Evolutionary conservation across 2,888 invertebrate genomes (phyloP).

Genomic region (Orchestes rusci): DNA sequence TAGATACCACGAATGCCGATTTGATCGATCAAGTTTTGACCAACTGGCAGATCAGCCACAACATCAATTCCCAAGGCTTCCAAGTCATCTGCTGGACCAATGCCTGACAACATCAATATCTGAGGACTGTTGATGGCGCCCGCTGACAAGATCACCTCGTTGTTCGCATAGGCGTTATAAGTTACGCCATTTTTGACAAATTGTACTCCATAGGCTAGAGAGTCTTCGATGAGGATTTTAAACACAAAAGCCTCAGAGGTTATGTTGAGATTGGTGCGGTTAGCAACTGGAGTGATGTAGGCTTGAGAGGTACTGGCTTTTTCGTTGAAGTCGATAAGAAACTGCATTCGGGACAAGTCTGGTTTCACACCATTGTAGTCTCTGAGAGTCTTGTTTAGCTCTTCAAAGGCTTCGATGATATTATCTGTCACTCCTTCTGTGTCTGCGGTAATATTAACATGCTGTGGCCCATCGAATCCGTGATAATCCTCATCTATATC

Average conservation of each 20-base stretch:
- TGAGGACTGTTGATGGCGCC: slow-evolving; percentile 12
- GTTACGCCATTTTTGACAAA: slow-evolving; percentile 13
- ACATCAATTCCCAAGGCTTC: slow-evolving; percentile 2
- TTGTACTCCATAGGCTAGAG: slow-evolving; percentile 5
- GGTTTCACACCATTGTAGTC: slow-evolving; percentile 13
- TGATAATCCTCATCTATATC: slow-evolving; percentile 1
- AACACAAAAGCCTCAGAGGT: slow-evolving; percentile 5
- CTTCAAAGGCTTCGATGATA: slow-evolving; percentile 4
- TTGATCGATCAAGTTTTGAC: slow-evolving; percentile 11
- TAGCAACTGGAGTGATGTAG: neutral
- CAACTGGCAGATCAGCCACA: slow-evolving; percentile 11
- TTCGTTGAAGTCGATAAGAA: slow-evolving; percentile 1
- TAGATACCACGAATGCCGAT: neutral
- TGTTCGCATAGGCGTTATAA: slow-evolving; percentile 6
- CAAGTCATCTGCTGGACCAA: slow-evolving; percentile 9
- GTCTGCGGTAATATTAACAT: neutral
- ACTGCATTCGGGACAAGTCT: slow-evolving; percentile 1
- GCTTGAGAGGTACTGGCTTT: slow-evolving; percentile 4
- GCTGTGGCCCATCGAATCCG: neutral
- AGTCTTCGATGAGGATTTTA: neutral
- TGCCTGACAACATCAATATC: slow-evolving; percentile 13
- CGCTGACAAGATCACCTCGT: slow-evolving; percentile 16
- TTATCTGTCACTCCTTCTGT: slow-evolving; percentile 4
- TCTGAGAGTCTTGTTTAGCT: neutral
- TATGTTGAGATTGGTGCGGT: slow-evolving; percentile 4